Conservation (phyloP, 2,888 invertebrate species). For the Lucinisca nassula region DNA sequence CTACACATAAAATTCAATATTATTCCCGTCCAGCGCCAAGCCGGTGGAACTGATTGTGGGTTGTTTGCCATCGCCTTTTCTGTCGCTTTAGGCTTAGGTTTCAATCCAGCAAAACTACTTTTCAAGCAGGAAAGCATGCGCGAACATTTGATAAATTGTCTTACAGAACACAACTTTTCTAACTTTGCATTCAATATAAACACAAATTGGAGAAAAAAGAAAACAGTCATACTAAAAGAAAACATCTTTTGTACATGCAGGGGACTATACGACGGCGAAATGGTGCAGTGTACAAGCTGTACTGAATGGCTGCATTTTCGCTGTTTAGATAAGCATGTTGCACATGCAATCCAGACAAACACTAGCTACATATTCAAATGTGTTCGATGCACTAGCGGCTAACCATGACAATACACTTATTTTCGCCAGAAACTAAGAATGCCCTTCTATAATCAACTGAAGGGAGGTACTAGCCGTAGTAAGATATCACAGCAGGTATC, state of each 20-base stretch:
- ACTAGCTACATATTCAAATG: too few relatives aligned
- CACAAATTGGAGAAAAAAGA: constrained; percentile 7
- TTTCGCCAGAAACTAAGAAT: too few relatives aligned
- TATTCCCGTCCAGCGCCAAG: neutral
- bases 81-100: neutral
- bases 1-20: neutral
- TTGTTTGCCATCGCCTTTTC: constrained; percentile 1
- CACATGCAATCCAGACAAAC: too few relatives aligned
- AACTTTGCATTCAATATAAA: neutral
- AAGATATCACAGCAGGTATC: too few relatives aligned
- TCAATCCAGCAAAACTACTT: neutral
- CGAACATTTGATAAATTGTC: neutral
- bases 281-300: too few relatives aligned
- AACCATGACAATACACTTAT: too few relatives aligned
- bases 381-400: too few relatives aligned
- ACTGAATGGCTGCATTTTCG: too few relatives aligned
- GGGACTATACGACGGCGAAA: neutral
- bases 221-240: neutral
- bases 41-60: neutral
- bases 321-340: too few relatives aligned
- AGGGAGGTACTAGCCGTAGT: too few relatives aligned
- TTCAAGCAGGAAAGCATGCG: neutral
- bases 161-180: neutral
- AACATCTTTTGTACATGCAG: constrained; percentile 8
- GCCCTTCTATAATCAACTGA: too few relatives aligned